phyloP scores from a whole-genome alignment of 2,888 invertebrate species.

The Unio delphinus region DNA sequence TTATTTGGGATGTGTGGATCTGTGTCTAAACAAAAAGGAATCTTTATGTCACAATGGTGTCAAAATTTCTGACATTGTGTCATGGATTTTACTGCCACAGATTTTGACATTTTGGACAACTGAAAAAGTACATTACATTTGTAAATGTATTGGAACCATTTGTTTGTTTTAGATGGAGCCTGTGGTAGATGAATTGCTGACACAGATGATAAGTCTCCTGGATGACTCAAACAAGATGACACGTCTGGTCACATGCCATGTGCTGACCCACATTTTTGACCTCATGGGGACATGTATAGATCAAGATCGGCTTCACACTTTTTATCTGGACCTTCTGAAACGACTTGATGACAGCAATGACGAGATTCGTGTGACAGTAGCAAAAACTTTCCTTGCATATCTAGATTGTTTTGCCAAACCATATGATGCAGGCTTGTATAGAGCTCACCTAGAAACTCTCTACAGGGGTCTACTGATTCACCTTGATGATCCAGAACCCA shows the following conservation, averaged over 20 bases:
- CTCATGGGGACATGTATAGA: constrained; percentile 55
- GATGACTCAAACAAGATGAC: constrained; percentile 71
- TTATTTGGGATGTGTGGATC: too few species aligned
- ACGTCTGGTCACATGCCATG: constrained; percentile 71
- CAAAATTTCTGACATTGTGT: too few species aligned
- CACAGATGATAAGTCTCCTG: constrained; percentile 64
- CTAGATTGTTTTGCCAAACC: constrained; percentile 74
- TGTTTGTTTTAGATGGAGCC: constrained; percentile 45
- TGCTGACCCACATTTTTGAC: constrained; percentile 71
- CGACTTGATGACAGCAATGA: constrained; percentile 83
- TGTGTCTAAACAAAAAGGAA: too few species aligned
- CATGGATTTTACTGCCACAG: too few species aligned
- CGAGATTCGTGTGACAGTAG: constrained; percentile 79
- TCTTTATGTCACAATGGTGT: too few species aligned
- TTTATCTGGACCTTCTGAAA: constrained; percentile 77
- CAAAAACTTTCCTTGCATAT: constrained; percentile 77
- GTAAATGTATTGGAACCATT: background rate
- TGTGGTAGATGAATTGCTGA: constrained; percentile 63
- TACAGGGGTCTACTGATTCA: constrained; percentile 85
- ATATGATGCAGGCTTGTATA: constrained; percentile 75
- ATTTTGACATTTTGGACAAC: background rate
- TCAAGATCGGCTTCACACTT: constrained; percentile 68
- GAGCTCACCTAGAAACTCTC: constrained; percentile 79
- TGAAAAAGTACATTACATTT: background rate
- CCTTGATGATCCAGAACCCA: constrained; percentile 83